A percentile compares a stretch with the other conserved stretches of the same genome.
Evolutionary conservation across 2,888 invertebrate species (phyloP).

Genomic region (Dorcus parallelipipedus): DNA sequence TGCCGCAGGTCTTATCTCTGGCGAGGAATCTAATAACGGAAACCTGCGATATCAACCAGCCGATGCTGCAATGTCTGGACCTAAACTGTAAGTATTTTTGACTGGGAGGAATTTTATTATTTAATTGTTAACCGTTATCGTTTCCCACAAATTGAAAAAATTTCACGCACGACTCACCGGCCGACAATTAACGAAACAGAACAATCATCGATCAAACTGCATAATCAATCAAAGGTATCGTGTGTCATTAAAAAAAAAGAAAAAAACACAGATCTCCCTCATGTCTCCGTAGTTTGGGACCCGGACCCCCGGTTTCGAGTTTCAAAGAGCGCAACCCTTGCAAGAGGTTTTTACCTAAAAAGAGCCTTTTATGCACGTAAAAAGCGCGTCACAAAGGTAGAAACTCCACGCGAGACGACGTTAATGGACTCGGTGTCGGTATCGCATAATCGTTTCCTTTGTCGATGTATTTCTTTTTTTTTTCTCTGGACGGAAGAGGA

Average conservation of each 20-base stretch:
- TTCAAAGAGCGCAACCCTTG: constrained; percentile 23
- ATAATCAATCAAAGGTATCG: constrained; percentile 27
- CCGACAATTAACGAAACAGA: constrained; percentile 24
- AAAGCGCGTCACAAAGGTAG: constrained; percentile 23
- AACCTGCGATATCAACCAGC: constrained; percentile 55
- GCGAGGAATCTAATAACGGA: constrained; percentile 54
- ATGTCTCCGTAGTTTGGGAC: background rate
- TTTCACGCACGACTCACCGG: constrained; percentile 22
- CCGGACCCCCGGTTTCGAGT: constrained; percentile 14
- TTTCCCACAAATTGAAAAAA: constrained; percentile 25
- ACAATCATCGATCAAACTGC: constrained; percentile 26
- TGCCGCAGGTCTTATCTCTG: constrained; percentile 53
- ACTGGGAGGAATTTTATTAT: too few species aligned
- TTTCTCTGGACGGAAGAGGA: too few species aligned
- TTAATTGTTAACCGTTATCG: too few species aligned
- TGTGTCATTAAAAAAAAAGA: constrained; percentile 23
- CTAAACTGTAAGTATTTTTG: constrained; percentile 48
- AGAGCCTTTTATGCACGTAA: constrained; percentile 17
- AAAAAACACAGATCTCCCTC: constrained; percentile 2
- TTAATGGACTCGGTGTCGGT: background rate
- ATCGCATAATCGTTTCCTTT: background rate
- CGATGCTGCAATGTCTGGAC: constrained; percentile 56
- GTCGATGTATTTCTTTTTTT: background rate
- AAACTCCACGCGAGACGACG: constrained; percentile 12
- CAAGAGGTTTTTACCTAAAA: constrained; percentile 22